Evolutionary conservation across 2,888 invertebrate genomes (phyloP).

Genomic region (Dysmachus trigonus): DNA sequence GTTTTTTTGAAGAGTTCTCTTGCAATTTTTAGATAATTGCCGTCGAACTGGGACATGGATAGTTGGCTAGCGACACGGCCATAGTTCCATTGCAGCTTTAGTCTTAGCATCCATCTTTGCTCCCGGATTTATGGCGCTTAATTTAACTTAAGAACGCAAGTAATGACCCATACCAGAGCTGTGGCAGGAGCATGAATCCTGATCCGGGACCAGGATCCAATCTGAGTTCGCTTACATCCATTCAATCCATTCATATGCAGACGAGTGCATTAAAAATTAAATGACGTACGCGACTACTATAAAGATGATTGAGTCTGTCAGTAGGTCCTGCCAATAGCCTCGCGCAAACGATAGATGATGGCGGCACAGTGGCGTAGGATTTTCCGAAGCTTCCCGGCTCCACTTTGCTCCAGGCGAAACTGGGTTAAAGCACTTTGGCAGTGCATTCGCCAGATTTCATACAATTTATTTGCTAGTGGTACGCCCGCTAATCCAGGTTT

Average conservation of each 20-base stretch:
- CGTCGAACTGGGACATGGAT: background rate
- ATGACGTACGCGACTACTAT: background rate
- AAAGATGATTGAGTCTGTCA: background rate
- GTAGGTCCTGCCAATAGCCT: background rate
- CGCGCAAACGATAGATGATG: background rate
- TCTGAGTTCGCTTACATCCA: background rate
- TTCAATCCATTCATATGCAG: background rate
- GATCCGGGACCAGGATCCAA: background rate
- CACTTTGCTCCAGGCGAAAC: background rate
- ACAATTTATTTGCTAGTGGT: background rate
- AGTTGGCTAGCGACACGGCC: background rate
- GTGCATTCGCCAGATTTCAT: background rate
- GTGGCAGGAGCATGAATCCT: background rate
- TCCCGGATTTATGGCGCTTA: background rate
- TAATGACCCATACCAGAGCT: background rate
- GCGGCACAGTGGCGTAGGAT: background rate
- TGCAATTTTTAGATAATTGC: background rate
- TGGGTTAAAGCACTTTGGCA: background rate
- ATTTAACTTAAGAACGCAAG: background rate
- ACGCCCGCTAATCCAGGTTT: background rate
- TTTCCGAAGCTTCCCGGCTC: background rate
- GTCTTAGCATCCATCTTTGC: background rate
- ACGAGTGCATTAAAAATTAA: background rate
- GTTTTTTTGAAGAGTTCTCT: background rate
- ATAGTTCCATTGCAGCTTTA: background rate